These are phyloP conservation scores for Ceratina japonica DNA, from an alignment of 1,140 invertebrate genomes.

Conservation along the genomic window DNA sequence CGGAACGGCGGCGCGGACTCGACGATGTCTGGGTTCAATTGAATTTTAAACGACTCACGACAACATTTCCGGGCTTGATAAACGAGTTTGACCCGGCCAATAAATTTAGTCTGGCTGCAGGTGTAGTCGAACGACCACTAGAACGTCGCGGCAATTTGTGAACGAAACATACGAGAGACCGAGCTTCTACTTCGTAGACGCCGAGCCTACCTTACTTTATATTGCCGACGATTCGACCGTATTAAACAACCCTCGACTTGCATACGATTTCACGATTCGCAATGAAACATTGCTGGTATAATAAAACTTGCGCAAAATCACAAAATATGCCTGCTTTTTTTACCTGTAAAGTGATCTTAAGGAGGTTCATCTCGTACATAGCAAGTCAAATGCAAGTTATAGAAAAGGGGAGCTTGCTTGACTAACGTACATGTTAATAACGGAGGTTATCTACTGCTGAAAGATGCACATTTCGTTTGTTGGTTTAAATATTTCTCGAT, in stretches of 20 bases:
- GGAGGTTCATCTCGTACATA: too few relatives aligned
- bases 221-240: slow-evolving; percentile 34
- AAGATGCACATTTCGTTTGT: too few relatives aligned
- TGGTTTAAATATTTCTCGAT: too few relatives aligned
- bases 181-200: slow-evolving; percentile 39
- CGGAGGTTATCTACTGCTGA: too few relatives aligned
- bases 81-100: slow-evolving; percentile 55
- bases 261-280: neutral
- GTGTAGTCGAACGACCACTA: slow-evolving; percentile 51
- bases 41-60: slow-evolving; percentile 54
- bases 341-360: too few relatives aligned
- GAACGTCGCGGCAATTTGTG: slow-evolving; percentile 55
- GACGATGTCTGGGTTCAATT: slow-evolving; percentile 36
- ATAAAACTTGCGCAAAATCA: neutral
- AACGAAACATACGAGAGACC: slow-evolving; percentile 55
- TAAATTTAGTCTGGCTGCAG: slow-evolving; percentile 57
- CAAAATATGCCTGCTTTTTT: too few relatives aligned
- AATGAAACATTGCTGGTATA: neutral
- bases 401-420: too few relatives aligned
- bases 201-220: slow-evolving; percentile 14
- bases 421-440: too few relatives aligned
- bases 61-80: slow-evolving; percentile 49
- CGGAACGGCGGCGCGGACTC: neutral
- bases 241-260: slow-evolving; percentile 28
- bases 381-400: too few relatives aligned